Evolutionary conservation across 1,140 invertebrate genomes (phyloP), one percentile per base, ranked within the genome.

Genomic region (Drosophila kurseongensis): DNA sequence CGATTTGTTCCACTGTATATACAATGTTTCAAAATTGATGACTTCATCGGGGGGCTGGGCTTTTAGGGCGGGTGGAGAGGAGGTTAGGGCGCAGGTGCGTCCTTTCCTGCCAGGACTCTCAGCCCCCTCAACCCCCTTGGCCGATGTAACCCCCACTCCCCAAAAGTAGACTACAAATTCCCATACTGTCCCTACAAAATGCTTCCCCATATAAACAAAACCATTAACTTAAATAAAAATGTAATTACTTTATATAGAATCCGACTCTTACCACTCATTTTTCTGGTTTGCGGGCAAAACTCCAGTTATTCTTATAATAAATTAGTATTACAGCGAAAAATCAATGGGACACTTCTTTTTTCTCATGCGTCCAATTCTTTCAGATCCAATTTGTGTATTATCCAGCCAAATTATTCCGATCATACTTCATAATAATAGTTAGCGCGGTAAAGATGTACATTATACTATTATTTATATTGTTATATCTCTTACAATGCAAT

Each of bases 121-220:
- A 27, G 10, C 51, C 18, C 13, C 29, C 40, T n/a, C 13, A 6
- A 14, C 42, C 50, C n/a, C 38, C 6, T 63, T n/a, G 4, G 23
- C 14, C 32, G 23, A n/a, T 8, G 8, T 10, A 6, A 32, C 13
- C 42, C 41, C 63, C 27, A 36, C 52, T 12, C 42, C 67, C 68
- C 38, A 27, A 71, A 71, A 71, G 65, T 41, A 71, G 65, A 58
- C 68, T 71, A 51, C 68, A 50, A 71, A 71, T 71, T 71, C 67
- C 65, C 51, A 71, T 71, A 38, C 68, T 69, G 59, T 42, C 29
- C n/a, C 29, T 38, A 44, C 60, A 36, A 44, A 44, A 52, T 13
- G 10, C 38, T 52, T 52, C 7, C 14, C 38, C 27, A 12, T 4
- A 10, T 4, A 4, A 18, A 60, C 10, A 12, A 3, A 42, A 23